Percentiles rank a stretch among this genome's conserved stretches.
phyloP scores from a whole-genome alignment of 2,888 invertebrate species.

The Piscicola geometra region DNA sequence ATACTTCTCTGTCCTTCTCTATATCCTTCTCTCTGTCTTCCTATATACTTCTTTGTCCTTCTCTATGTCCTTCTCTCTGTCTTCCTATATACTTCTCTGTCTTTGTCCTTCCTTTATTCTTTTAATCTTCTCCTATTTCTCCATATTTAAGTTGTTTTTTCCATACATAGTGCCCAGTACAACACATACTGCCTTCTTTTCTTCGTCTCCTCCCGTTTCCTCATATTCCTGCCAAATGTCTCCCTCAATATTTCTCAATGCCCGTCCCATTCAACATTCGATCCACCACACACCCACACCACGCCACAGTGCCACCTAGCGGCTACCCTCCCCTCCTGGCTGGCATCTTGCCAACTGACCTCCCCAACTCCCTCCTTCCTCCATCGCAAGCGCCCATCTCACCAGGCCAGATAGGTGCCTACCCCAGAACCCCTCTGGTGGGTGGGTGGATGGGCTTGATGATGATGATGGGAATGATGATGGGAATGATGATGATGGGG shows the following conservation, averaged over 20 bases:
- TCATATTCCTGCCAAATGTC: too few relatives aligned
- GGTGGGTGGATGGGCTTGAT: slow-evolving; percentile 35
- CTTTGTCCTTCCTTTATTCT: background rate
- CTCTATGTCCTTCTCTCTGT: background rate
- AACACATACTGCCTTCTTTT: too few relatives aligned
- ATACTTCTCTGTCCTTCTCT: background rate
- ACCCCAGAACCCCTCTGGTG: slow-evolving; percentile 44
- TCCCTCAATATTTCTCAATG: too few relatives aligned
- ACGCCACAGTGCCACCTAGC: background rate
- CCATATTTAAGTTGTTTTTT: too few relatives aligned
- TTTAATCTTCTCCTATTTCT: too few relatives aligned
- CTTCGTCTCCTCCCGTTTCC: too few relatives aligned
- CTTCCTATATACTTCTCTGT: background rate
- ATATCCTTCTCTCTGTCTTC: background rate
- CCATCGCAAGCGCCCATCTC: slow-evolving; percentile 43
- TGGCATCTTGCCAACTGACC: slow-evolving; percentile 33
- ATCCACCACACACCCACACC: too few relatives aligned
- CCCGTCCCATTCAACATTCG: too few relatives aligned
- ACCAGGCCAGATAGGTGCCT: slow-evolving; percentile 45
- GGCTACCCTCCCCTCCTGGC: slow-evolving; percentile 33
- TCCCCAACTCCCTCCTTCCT: slow-evolving; percentile 30
- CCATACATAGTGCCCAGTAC: too few relatives aligned
- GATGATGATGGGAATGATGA: slow-evolving; percentile 20
- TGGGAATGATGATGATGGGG: slow-evolving; percentile 28
- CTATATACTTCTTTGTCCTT: background rate